Percentiles rank a stretch among this genome's conserved stretches.
These are phyloP conservation scores for Rhamphomyia laevipes DNA, from an alignment of 2,888 invertebrate genomes.

Conservation along the genomic window DNA sequence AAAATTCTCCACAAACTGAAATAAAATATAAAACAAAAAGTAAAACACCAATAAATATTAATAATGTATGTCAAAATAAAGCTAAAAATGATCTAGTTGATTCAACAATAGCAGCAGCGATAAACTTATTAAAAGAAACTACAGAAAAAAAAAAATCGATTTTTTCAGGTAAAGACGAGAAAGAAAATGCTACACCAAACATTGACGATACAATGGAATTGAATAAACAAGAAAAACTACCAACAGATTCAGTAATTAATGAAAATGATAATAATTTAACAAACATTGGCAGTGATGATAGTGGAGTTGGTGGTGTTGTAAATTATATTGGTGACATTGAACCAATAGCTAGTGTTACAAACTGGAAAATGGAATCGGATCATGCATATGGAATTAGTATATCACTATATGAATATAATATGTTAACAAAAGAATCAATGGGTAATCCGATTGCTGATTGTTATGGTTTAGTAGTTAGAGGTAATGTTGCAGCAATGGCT, in stretches of 20 bases:
- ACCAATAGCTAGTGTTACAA: conserved; percentile 32
- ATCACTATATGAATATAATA: conserved; percentile 74
- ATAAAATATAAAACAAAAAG: background rate
- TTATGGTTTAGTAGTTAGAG: conserved; percentile 60
- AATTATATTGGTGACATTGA: conserved; percentile 11
- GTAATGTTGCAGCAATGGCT: conserved; percentile 65
- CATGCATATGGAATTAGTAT: conserved; percentile 41
- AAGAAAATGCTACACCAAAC: background rate
- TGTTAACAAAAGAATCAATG: conserved; percentile 54
- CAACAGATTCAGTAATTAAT: background rate
- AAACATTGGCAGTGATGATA: background rate
- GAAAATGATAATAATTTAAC: no score
- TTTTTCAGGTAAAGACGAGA: background rate
- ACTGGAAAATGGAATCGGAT: conserved; percentile 38
- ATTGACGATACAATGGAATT: background rate
- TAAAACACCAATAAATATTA: conserved; percentile 5
- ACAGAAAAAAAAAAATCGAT: background rate
- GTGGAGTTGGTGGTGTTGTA: background rate
- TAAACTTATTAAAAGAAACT: background rate
- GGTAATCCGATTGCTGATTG: conserved; percentile 83
- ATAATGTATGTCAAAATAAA: conserved; percentile 6
- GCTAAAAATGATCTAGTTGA: conserved; percentile 26
- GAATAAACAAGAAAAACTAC: background rate
- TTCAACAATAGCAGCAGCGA: background rate
- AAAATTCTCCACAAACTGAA: background rate